Base-by-base conservation (phyloP, 2,888 invertebrate genomes). In the Ennomos erosarius region DNA sequence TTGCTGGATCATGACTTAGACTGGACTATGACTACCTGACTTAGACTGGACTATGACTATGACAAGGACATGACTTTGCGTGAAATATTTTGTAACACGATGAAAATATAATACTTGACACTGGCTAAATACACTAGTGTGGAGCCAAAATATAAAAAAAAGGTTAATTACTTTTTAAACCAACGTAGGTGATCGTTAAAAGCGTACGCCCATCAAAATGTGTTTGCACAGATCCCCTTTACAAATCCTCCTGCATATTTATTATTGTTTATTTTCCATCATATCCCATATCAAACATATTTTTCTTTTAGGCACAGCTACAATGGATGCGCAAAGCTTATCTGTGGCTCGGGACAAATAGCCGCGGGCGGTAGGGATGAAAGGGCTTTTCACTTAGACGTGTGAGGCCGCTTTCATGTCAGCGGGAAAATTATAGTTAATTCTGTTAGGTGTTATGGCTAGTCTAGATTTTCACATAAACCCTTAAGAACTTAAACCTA, bases 321-420 rank as follows among this genome's bases (percentile, higher is more conserved):
- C 70, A 75, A 75, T 73, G 70, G 70, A 59, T 45, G 46, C 52
- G 44, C 73, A 67, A 66, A 68, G 76, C 75, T 76, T 78, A 78
- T 79, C 72, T 73, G 47, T 55, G 65, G 62, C 53, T 61, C 68
- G 72, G 73, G 74, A 74, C 76, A 78, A 79, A 81, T 74, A 73
- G 75, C 82, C 76, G 71, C 59, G 54, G 58, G 68, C 47, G 33
- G 54, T 61, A 50, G 55, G 68, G 76, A 73, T 77, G 74, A 80
- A 81, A 80, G 76, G 75, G 64, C 58, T 64, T 73, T 47, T 55
- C 66, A 70, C 74, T 74, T 74, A 73, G 49, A 73, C 66, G 74
- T 76, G 71, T 71, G 72, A 75, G 60, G 43, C 54, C 49, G 55
- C 73, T 74, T 71, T 72, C 64, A 74, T 65, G 62, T 59, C 54